Evolutionary conservation across 1,140 invertebrate species (phyloP), one percentile per base, ranked within the genome.

Genomic region (Glossosoma conforme): DNA sequence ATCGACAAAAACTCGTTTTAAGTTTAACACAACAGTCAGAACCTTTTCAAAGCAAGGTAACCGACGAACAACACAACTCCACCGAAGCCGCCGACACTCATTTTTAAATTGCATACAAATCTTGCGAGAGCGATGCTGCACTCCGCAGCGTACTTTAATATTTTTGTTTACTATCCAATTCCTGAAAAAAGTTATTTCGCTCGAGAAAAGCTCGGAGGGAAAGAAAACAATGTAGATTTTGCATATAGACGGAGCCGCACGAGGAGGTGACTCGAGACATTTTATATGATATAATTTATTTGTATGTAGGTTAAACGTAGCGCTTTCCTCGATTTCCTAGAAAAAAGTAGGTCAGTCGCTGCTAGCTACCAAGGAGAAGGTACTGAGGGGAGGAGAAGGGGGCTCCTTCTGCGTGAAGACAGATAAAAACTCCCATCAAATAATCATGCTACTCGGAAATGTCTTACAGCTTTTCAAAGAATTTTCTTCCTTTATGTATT

Each of bases 251-350:
- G 28, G 36, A 50, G 17, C 28, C 20, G 24, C 28, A 18, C 22
- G 13, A 11, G 14, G 40, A 20, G 36, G 28, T 33, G 46, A 35
- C 25, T 36, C 14, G 52, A 25, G 36, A 47, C 22, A 33, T 47
- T 54, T 54, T 54, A 11, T 19, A 45, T 40, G n/a, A 45, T 40
- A 44, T 52, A 54, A 42, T 46, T 54, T 41, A 44, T 46, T 36
- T 50, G 21, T 42, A 56, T 56, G 37, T 56, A 50, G 54, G 54
- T 56, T 56, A 56, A 56, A 42, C 54, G 37, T 42, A 25, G 42
- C 43, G 54, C 46, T 50, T 41, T 50, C 42, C 47, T 45, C 47
- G 49, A 48, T 43, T 54, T 44, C 40, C 49, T 33, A 35, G 28
- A 24, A 13, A 13, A 19, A 52, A 44, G 25, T 40, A 46, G 48